phyloP scores from a whole-genome alignment of 1,140 invertebrate genomes.

The Bilobella aurantiaca region DNA sequence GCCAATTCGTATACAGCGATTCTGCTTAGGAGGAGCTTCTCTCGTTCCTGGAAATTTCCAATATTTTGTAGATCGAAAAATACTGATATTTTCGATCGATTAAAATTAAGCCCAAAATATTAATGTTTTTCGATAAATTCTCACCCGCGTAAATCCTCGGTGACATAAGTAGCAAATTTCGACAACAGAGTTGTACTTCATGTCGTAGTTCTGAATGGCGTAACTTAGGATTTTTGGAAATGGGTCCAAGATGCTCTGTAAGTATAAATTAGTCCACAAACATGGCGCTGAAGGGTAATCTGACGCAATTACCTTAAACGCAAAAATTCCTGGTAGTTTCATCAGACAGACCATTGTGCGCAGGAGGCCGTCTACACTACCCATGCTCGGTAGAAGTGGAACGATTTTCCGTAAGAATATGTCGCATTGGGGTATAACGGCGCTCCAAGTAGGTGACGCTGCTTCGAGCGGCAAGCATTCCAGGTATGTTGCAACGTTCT shows the following conservation, averaged over 20 bases:
- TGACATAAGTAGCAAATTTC: conserved; percentile 85
- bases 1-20: conserved; percentile 87
- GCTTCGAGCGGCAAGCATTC: conserved; percentile 81
- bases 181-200: conserved; percentile 71
- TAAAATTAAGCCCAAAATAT: too few species aligned
- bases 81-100: too few species aligned
- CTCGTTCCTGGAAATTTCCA: conserved; percentile 59
- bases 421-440: conserved; percentile 72
- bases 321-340: conserved; percentile 67
- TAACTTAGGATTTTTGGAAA: conserved; percentile 89
- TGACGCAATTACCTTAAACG: conserved; percentile 56
- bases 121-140: too few species aligned
- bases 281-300: not conserved
- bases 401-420: conserved; percentile 61
- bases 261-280: conserved; percentile 25
- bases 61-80: not conserved
- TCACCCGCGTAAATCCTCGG: conserved; percentile 65
- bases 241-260: conserved; percentile 74
- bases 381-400: conserved; percentile 56
- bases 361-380: conserved; percentile 64
- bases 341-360: conserved; percentile 75
- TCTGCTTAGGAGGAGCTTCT: conserved; percentile 80
- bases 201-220: conserved; percentile 73
- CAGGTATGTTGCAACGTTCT: conserved; percentile 85
- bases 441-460: conserved; percentile 54